Conservation (phyloP, 2,888 invertebrate species). For the Aphrophora alni region DNA sequence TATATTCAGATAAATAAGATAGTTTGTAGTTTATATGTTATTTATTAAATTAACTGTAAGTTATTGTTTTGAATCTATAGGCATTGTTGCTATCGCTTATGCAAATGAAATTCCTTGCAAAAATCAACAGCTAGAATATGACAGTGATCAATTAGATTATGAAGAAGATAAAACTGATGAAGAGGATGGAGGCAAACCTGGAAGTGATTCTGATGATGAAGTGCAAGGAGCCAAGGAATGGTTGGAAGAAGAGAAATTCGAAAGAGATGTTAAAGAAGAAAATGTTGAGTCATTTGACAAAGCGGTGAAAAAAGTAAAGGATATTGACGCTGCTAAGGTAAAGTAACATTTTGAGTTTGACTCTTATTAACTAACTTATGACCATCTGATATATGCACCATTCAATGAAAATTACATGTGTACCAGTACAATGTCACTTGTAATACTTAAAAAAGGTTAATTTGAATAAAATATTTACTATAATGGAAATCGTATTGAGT, state of each 20-base stretch:
- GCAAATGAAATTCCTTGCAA: conserved; percentile 41
- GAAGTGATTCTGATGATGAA: conserved; percentile 8
- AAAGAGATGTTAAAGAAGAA: conserved; percentile 18
- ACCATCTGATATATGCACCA: too few species aligned
- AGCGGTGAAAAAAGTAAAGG: conserved; percentile 27
- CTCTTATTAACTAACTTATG: too few species aligned
- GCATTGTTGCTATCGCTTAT: conserved; percentile 48
- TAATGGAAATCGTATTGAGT: too few species aligned
- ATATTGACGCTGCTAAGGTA: conserved; percentile 43
- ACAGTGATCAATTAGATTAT: conserved; percentile 45
- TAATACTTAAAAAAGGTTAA: too few species aligned
- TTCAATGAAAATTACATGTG: too few species aligned
- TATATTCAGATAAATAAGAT: too few species aligned
- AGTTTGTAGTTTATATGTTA: too few species aligned
- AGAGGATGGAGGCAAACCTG: conserved; percentile 17
- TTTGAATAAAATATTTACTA: too few species aligned
- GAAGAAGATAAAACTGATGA: conserved; percentile 37
- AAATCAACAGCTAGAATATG: conserved; percentile 39
- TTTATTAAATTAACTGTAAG: too few species aligned
- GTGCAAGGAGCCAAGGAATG: conserved; percentile 24
- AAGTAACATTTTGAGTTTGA: too few species aligned
- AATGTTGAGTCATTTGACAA: conserved; percentile 21
- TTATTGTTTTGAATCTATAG: conserved; percentile 35
- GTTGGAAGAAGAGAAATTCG: conserved; percentile 27
- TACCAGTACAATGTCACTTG: too few species aligned